Base-by-base conservation (phyloP, 2,888 invertebrate species). In the Synanthedon myopaeformis region DNA sequence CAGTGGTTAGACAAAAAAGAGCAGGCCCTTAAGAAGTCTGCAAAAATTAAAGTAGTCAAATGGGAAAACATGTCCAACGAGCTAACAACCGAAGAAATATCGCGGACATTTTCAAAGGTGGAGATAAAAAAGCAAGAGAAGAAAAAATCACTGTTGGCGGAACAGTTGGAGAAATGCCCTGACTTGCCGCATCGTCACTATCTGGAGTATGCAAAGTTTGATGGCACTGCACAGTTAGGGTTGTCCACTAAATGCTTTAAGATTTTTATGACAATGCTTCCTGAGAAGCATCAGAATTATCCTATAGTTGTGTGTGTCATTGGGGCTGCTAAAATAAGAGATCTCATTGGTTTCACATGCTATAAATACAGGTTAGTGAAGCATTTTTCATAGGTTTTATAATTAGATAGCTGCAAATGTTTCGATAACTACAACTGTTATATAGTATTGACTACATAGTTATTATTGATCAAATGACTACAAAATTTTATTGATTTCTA, bases 261-360 rank as follows among this genome's bases (percentile, higher is more conserved):
- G 70, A 97, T 98, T 60, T 98, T 94, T 71, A 90, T 98, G 74
- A 95, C 95, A 52, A 95, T 97, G 93, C 84, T 96, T 35, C 91
- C 94, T 0, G 92, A 92, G 58, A 92, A 92, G 54, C 92, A 95
- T 59, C 91, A 95, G 59, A 92, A 92, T 62, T 96, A 95, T 82
- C 97, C 97, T 0, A 84, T 97, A 75, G 90, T 92, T 65, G 91
- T 96, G 53, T 91, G 92, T 66, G 94, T 97, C 53, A 89, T 96
- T 56, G 91, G 94, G 14, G 92, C 91, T 65, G 96, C 97, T 28
- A 96, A 94, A 85, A 95, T 98, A 54, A 89, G 91, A 65, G 97
- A 98, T 74, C 90, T 98, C 41, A 95, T 98, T 72, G 98, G 98
- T 42, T 91, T 98, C 54, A 95, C 95, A 66, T 95, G 97, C 82